phyloP scores from a whole-genome alignment of 2,888 invertebrate genomes.

The Agonopterix arenella region DNA sequence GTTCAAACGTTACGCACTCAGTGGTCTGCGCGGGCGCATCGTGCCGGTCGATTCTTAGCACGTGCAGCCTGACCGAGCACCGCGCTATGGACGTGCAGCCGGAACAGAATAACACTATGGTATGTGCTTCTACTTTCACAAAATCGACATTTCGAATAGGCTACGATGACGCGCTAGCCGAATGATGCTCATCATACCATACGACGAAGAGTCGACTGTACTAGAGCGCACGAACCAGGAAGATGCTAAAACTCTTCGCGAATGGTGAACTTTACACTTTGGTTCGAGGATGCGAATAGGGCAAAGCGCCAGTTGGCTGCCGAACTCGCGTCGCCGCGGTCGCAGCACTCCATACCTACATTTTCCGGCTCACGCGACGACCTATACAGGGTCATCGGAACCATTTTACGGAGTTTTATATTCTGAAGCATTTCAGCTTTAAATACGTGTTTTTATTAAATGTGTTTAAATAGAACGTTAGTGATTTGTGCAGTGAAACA shows the following conservation, averaged over 20 bases:
- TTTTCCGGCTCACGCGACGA: conserved; percentile 35
- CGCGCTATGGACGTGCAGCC: conserved; percentile 28
- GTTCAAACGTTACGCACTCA: conserved; percentile 33
- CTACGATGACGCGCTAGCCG: no score
- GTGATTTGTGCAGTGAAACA: not conserved
- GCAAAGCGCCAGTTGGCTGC: conserved; percentile 72
- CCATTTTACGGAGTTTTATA: no score
- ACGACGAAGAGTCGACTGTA: not conserved
- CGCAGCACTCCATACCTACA: conserved; percentile 22
- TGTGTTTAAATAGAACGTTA: not conserved
- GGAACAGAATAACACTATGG: conserved; percentile 30
- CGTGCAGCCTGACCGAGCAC: conserved; percentile 26
- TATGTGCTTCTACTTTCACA: conserved; percentile 26
- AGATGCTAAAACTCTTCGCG: conserved; percentile 31
- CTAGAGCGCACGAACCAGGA: conserved; percentile 25
- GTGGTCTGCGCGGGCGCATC: conserved; percentile 32
- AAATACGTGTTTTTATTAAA: not conserved
- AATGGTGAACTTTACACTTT: conserved; percentile 64
- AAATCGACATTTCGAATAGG: not conserved
- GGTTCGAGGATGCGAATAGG: conserved; percentile 48
- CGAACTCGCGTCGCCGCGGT: conserved; percentile 46
- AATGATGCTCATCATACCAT: not conserved
- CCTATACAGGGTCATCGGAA: conserved; percentile 41
- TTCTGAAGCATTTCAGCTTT: no score
- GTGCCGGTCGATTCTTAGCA: conserved; percentile 18